Conservation (phyloP, 2,113 vertebrate species). For the Haliaeetus leucogaster region DNA sequence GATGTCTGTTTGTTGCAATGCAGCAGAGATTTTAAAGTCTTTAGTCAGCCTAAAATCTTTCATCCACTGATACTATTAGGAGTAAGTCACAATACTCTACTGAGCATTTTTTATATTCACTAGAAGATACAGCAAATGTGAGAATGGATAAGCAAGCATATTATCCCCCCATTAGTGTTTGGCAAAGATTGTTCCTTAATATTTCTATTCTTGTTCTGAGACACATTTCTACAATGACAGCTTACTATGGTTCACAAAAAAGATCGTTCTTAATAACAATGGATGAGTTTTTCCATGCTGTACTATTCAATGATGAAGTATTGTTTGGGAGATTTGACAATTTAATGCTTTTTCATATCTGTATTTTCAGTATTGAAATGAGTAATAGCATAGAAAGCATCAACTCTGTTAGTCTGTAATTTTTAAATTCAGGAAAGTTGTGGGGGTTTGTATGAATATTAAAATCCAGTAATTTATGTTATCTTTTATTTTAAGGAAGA, state of each 20-base stretch:
- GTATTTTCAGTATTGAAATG: not conserved
- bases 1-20: not conserved
- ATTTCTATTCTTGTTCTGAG: not conserved
- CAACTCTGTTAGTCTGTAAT: not conserved
- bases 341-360: not conserved
- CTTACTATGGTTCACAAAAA: not conserved
- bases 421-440: not conserved
- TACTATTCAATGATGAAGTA: not conserved
- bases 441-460: not conserved
- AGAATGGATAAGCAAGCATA: not conserved
- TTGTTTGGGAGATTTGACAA: not conserved
- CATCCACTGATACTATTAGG: not conserved
- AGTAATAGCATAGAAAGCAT: not conserved
- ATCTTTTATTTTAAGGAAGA: not conserved
- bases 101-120: not conserved
- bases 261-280: not conserved
- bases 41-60: not conserved
- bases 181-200: not conserved
- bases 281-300: not conserved
- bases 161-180: not conserved
- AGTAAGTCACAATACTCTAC: not conserved
- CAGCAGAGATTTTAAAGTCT: not conserved
- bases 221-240: not conserved
- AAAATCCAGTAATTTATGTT: not conserved
- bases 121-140: not conserved